These are phyloP conservation scores for Micronycteris hirsuta DNA, from an alignment of 2,113 vertebrate species.

Conservation along the genomic window DNA sequence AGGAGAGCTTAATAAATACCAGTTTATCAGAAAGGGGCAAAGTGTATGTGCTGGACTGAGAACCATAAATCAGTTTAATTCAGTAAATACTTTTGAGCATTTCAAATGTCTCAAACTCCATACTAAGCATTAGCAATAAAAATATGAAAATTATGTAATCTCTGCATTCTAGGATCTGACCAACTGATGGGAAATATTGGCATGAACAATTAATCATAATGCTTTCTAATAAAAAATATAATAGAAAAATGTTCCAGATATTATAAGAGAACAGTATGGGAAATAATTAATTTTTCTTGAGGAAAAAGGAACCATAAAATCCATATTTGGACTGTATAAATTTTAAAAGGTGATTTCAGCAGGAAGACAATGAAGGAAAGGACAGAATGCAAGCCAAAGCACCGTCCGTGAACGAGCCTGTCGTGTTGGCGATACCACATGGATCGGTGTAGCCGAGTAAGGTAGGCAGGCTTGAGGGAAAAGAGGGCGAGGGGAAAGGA, in stretches of 20 bases:
- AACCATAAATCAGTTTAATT: background rate
- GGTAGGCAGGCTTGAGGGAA: background rate
- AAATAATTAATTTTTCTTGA: constrained; percentile 2
- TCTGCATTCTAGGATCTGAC: background rate
- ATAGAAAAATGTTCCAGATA: background rate
- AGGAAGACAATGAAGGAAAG: background rate
- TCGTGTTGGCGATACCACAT: background rate
- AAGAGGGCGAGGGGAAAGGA: background rate
- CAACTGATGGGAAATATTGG: background rate
- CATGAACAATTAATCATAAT: background rate
- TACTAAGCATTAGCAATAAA: background rate
- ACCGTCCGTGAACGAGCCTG: background rate
- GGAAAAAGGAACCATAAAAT: background rate
- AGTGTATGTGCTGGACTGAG: background rate
- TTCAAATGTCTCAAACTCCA: background rate
- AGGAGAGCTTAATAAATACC: background rate
- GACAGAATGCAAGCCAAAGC: background rate
- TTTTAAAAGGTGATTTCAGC: constrained; percentile 3
- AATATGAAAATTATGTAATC: background rate
- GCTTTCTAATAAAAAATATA: background rate
- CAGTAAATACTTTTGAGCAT: background rate
- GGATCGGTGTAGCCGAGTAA: background rate
- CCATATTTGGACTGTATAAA: background rate
- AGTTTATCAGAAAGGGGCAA: background rate
- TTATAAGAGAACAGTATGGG: background rate